These are phyloP conservation scores for Limonius californicus DNA, from an alignment of 1,140 invertebrate species.

Conservation along the genomic window DNA sequence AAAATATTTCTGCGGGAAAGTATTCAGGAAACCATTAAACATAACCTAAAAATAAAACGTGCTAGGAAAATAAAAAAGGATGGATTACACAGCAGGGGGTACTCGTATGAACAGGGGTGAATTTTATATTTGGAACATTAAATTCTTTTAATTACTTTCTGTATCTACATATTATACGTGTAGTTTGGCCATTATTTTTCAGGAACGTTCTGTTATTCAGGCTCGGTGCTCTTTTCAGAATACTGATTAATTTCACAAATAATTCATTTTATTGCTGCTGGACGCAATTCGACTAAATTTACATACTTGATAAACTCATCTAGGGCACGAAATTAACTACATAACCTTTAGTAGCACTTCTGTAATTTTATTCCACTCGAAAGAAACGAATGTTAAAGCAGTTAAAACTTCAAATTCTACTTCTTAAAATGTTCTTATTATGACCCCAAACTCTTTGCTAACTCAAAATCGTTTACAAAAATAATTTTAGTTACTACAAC, in stretches of 20 bases:
- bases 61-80: slow-evolving; percentile 28
- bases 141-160: slow-evolving; percentile 45
- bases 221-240: slow-evolving; percentile 31
- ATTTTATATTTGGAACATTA: slow-evolving; percentile 42
- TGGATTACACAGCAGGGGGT: slow-evolving; percentile 17
- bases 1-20: too few relatives aligned
- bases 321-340: not conserved
- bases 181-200: slow-evolving; percentile 43
- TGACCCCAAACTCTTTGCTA: too few relatives aligned
- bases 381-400: too few relatives aligned
- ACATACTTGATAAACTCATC: not conserved
- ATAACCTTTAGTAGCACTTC: too few relatives aligned
- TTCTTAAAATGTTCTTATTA: too few relatives aligned
- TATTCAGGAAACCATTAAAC: not conserved
- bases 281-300: not conserved
- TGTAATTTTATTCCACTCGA: too few relatives aligned
- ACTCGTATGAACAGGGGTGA: slow-evolving; percentile 28
- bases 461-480: too few relatives aligned
- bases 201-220: slow-evolving; percentile 34
- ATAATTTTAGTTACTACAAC: too few relatives aligned
- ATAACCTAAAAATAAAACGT: not conserved
- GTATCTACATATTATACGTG: slow-evolving; percentile 45
- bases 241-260: slow-evolving; percentile 40
- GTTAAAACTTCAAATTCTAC: too few relatives aligned
- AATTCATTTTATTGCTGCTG: slow-evolving; percentile 38